Evolutionary conservation across 1,140 invertebrate species (phyloP).

Genomic region (Dendrolimus punctatus): DNA sequence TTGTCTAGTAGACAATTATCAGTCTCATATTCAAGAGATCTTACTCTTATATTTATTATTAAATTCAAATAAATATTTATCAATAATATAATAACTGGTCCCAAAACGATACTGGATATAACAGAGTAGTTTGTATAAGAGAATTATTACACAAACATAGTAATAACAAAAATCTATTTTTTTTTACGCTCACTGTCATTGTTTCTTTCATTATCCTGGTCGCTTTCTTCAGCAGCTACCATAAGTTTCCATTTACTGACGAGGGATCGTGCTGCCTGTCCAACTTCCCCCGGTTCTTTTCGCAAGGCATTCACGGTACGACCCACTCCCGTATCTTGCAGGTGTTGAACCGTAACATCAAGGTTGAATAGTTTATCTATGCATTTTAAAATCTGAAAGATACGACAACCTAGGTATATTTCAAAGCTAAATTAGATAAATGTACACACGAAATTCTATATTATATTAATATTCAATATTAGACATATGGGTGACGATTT

Average conservation of each 20-base stretch:
- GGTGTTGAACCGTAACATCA: slow-evolving; percentile 75
- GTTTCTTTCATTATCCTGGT: slow-evolving; percentile 46
- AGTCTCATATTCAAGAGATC: no score
- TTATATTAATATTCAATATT: no score
- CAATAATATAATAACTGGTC: not conserved
- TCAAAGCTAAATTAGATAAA: not conserved
- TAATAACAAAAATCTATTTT: no score
- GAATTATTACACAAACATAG: slow-evolving; percentile 3
- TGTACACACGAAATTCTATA: no score
- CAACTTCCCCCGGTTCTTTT: slow-evolving; percentile 85
- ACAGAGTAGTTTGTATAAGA: slow-evolving; percentile 3
- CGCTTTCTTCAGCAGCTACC: slow-evolving; percentile 77
- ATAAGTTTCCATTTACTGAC: slow-evolving; percentile 94
- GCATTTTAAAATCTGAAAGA: slow-evolving; percentile 81
- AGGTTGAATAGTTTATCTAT: slow-evolving; percentile 77
- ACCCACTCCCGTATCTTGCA: slow-evolving; percentile 90
- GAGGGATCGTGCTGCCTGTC: slow-evolving; percentile 81
- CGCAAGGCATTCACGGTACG: slow-evolving; percentile 88
- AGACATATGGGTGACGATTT: no score
- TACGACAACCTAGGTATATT: not conserved
- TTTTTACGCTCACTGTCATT: slow-evolving; percentile 42
- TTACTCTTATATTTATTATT: no score
- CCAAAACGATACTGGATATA: no score
- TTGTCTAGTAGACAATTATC: no score
- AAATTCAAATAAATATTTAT: slow-evolving; percentile 7